Conservation (phyloP, 1,140 invertebrate genomes). For the Melanaphis sacchari region DNA sequence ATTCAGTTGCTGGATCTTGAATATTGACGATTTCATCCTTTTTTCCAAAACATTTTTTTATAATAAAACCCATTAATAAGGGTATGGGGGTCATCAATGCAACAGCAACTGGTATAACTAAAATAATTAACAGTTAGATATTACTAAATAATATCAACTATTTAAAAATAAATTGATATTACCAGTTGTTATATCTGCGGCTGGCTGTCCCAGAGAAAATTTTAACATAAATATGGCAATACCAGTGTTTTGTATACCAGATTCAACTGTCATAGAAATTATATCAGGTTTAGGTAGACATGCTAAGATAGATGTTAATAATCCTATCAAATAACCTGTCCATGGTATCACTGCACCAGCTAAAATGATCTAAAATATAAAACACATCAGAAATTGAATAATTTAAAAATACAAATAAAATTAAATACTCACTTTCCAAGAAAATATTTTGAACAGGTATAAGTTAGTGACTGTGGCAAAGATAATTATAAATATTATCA, state of each 20-base stretch:
- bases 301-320: constrained; percentile 68
- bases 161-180: constrained; percentile 54
- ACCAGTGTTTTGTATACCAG: constrained; percentile 94
- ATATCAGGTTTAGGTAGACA: constrained; percentile 73
- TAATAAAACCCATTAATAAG: constrained; percentile 70
- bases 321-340: constrained; percentile 84
- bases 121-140: constrained; percentile 62
- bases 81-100: constrained; percentile 94
- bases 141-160: not conserved
- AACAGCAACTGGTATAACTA: constrained; percentile 84
- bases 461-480: constrained; percentile 91
- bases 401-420: constrained; percentile 58
- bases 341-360: constrained; percentile 86
- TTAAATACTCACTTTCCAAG: constrained; percentile 77
- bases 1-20: constrained; percentile 40
- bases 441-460: constrained; percentile 89
- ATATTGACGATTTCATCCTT: not conserved
- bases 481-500: constrained; percentile 89
- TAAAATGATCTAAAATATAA: constrained; percentile 73
- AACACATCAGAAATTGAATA: constrained; percentile 64
- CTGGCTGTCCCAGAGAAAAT: constrained; percentile 74
- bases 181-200: constrained; percentile 83
- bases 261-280: constrained; percentile 89
- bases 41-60: constrained; percentile 56
- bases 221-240: constrained; percentile 86